Conservation (phyloP, 2,797 vertebrate genomes). For the Mustela erminea region DNA sequence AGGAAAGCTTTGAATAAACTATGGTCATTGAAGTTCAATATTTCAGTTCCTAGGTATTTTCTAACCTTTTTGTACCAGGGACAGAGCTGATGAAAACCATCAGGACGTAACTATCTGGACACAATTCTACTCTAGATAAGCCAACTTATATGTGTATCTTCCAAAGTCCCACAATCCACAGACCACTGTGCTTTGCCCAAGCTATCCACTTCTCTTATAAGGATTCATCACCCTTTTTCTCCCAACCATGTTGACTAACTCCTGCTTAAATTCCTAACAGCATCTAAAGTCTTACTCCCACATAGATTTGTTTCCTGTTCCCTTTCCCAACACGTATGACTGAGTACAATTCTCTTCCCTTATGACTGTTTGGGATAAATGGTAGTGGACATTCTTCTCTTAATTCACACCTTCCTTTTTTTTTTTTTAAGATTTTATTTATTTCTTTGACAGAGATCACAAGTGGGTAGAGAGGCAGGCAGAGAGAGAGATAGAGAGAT, state of each 20-base stretch:
- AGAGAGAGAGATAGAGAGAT: no score
- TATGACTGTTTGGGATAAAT: not conserved
- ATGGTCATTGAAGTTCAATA: not conserved
- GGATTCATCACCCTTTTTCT: not conserved
- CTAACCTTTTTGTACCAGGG: not conserved
- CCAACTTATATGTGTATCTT: not conserved
- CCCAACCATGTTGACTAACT: not conserved
- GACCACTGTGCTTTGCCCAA: not conserved
- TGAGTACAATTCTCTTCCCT: not conserved
- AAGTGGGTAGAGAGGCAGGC: no score
- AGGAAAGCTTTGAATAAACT: not conserved
- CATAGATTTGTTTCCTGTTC: not conserved
- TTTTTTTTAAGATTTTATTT: no score
- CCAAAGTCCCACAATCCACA: not conserved
- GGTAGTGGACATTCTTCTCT: not conserved
- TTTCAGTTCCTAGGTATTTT: not conserved
- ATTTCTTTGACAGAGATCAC: no score
- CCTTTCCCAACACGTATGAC: not conserved
- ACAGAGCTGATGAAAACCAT: not conserved
- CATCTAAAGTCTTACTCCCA: not conserved
- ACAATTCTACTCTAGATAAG: not conserved
- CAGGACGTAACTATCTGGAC: not conserved
- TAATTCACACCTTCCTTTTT: not conserved
- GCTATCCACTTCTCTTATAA: not conserved
- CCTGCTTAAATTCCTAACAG: not conserved